Evolutionary conservation across 2,797 vertebrate genomes (phyloP).

Genomic region (Coracias cyanogaster): DNA sequence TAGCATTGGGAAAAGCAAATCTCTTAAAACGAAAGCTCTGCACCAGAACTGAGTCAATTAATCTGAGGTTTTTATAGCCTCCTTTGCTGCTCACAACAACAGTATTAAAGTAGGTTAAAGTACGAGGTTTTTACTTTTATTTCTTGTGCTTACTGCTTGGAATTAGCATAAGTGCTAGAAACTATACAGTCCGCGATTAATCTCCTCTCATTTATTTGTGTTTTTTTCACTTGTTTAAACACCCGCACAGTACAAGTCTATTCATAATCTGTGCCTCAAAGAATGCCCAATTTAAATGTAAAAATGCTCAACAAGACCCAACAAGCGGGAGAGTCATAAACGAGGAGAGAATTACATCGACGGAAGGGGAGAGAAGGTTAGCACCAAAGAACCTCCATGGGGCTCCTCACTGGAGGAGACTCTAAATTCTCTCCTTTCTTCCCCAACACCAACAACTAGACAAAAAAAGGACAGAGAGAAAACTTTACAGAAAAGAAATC

Average conservation of each 20-base stretch:
- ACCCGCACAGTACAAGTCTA: constrained; percentile 7
- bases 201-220: background rate
- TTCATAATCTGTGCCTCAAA: constrained; percentile 29
- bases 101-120: background rate
- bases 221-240: background rate
- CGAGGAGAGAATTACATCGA: background rate
- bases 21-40: background rate
- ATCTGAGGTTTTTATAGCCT: background rate
- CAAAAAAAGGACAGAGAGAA: background rate
- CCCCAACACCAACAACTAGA: background rate
- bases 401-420: background rate
- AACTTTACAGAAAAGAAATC: background rate
- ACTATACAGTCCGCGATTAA: background rate
- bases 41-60: constrained; percentile 32
- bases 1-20: background rate
- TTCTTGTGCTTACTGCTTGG: background rate
- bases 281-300: constrained; percentile 5
- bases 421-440: background rate
- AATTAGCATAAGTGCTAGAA: background rate
- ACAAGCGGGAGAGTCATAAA: constrained; percentile 35
- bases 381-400: background rate
- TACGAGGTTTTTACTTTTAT: background rate
- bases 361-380: background rate
- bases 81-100: background rate
- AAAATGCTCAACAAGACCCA: constrained; percentile 49